A percentile compares a stretch with the other conserved stretches of the same genome.
Conservation (phyloP, 2,888 invertebrate species). For the Myopa testacea region DNA sequence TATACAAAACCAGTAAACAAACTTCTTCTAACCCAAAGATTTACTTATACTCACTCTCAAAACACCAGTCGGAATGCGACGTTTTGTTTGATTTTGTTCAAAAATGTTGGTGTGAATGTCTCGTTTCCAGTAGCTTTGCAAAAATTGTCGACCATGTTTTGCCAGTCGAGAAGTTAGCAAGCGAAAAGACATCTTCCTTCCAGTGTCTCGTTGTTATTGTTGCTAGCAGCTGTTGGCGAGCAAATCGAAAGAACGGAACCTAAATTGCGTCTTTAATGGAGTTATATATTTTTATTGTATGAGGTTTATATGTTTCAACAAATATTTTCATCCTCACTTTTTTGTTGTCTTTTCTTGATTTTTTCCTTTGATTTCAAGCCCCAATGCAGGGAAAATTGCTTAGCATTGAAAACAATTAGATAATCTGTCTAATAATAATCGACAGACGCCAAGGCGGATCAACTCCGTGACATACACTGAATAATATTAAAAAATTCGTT, state of each 20-base stretch:
- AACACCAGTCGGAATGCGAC: conserved; percentile 60
- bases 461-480: neutral
- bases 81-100: conserved; percentile 63
- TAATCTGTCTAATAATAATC: conserved; percentile 1
- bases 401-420: conserved; percentile 30
- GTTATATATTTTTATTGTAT: neutral
- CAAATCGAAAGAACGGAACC: neutral
- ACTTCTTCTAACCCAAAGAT: neutral
- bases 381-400: neutral
- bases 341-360: neutral
- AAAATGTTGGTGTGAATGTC: conserved; percentile 70
- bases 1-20: no score
- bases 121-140: conserved; percentile 70
- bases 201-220: neutral
- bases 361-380: conserved; percentile 2
- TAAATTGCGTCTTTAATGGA: conserved; percentile 20
- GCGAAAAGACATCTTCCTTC: conserved; percentile 71
- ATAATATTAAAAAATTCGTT: no score
- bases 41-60: conserved; percentile 56
- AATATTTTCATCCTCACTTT: conserved; percentile 10
- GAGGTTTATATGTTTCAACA: neutral
- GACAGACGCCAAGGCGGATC: no score
- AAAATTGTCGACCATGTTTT: conserved; percentile 73
- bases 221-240: neutral
- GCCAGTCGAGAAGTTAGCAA: conserved; percentile 71